Conservation (phyloP, 2,113 vertebrate genomes). For the Salminus brasiliensis region DNA sequence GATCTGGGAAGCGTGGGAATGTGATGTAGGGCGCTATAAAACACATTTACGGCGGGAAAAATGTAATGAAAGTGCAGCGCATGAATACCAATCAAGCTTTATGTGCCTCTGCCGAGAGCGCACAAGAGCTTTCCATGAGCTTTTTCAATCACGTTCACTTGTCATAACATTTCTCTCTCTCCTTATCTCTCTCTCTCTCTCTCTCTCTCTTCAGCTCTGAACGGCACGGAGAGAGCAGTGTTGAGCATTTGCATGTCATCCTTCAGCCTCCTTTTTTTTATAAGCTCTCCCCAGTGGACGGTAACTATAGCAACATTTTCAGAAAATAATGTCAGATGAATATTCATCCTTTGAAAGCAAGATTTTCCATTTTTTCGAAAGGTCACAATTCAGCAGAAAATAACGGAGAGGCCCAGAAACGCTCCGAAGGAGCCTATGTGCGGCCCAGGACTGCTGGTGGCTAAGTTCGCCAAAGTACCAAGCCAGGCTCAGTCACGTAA, state of each 20-base stretch:
- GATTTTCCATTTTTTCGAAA: conserved; percentile 3
- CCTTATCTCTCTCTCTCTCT: background rate
- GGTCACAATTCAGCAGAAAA: background rate
- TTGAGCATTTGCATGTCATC: conserved; percentile 1
- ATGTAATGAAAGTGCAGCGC: background rate
- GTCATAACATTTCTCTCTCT: background rate
- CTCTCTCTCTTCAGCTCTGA: background rate
- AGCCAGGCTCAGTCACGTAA: no score
- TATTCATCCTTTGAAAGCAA: conserved; percentile 18
- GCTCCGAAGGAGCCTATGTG: no score
- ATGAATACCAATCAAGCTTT: conserved; percentile 30
- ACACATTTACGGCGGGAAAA: background rate
- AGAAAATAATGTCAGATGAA: conserved; percentile 20
- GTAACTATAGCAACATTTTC: conserved; percentile 44
- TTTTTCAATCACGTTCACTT: conserved; percentile 6
- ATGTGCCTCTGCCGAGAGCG: background rate
- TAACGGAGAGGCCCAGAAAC: no score
- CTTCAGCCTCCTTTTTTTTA: background rate
- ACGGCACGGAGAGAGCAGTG: background rate
- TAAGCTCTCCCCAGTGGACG: background rate
- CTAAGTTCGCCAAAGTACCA: no score
- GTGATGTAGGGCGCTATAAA: conserved; percentile 16
- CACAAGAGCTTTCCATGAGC: background rate
- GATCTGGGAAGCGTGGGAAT: background rate
- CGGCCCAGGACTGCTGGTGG: no score